Evolutionary conservation across 2,888 invertebrate species (phyloP), one percentile per base, ranked within the genome.

Genomic region (Acanthosoma haemorrhoidale): DNA sequence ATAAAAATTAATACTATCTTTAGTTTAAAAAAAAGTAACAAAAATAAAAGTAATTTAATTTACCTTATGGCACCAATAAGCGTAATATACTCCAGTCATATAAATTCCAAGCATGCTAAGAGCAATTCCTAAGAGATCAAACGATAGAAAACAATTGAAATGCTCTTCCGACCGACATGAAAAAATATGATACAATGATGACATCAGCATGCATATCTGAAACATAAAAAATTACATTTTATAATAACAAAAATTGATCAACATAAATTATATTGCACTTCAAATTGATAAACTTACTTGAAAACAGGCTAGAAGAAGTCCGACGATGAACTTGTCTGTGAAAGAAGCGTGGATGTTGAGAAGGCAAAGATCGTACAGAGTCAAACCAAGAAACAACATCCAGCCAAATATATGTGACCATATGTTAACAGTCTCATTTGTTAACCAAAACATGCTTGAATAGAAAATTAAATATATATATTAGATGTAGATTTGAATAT

Each of bases 371-470:
- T 95, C 95, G 77, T 93, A 91, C 72, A 94, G 83, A 21, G 94
- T 91, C 75, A 96, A 82, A 63, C 88, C 88, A 72, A 92, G 82
- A 78, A 97, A 91, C 68, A 96, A 81, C 79, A 90, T 84, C 83
- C 91, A 90, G 9, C 92, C 92, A 77, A 91, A 90, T 77, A 97
- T 84, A 79, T 97, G 97, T 58, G 94, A 94, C 97, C 97, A 97
- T 78, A 97, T 96, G 79, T 97, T 97, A 79, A 97, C 87, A 0
- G 96, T 96, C 81, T 97, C 97, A 80, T 97, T 97, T 70, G 93
- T 96, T 94, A 95, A 94, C 89, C 94, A 91, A 82, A 96, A 94
- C 78, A 94, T 84, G 80, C 96, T 94, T 82, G 74, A 87, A 83
- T 71, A 71, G 71, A 71, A 70, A 72, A 31, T 25, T 6, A 16